Conservation (phyloP, 2,113 vertebrate species). For the Campylorhamphus procurvoides region DNA sequence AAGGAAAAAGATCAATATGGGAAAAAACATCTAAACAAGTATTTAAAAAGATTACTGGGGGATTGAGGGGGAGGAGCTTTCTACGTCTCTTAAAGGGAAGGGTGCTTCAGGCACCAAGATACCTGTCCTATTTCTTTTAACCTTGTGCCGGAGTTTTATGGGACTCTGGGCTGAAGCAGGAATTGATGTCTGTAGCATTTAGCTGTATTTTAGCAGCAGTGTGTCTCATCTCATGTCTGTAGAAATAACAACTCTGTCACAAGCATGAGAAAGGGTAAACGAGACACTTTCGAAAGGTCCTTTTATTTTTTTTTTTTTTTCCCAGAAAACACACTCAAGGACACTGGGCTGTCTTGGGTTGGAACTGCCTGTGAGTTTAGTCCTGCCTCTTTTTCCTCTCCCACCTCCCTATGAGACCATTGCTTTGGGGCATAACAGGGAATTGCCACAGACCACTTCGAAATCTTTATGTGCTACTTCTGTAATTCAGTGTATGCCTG, state of each 20-base stretch:
- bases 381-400: neutral
- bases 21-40: neutral
- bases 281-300: neutral
- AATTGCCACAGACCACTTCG: neutral
- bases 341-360: neutral
- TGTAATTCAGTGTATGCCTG: neutral
- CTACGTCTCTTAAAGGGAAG: neutral
- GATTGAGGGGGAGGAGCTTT: neutral
- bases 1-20: neutral
- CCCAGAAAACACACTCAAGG: neutral
- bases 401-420: neutral
- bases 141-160: neutral
- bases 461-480: neutral
- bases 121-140: neutral
- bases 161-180: neutral
- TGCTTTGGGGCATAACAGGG: constrained; percentile 27
- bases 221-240: neutral
- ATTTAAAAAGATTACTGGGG: neutral
- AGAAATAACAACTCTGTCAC: neutral
- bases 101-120: neutral
- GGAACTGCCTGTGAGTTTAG: neutral
- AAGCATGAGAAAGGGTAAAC: neutral
- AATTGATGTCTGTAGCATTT: neutral
- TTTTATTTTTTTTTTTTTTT: neutral
- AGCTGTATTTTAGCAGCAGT: neutral